phyloP scores from a whole-genome alignment of 2,113 vertebrate species.

The Nesogale talazaci region DNA sequence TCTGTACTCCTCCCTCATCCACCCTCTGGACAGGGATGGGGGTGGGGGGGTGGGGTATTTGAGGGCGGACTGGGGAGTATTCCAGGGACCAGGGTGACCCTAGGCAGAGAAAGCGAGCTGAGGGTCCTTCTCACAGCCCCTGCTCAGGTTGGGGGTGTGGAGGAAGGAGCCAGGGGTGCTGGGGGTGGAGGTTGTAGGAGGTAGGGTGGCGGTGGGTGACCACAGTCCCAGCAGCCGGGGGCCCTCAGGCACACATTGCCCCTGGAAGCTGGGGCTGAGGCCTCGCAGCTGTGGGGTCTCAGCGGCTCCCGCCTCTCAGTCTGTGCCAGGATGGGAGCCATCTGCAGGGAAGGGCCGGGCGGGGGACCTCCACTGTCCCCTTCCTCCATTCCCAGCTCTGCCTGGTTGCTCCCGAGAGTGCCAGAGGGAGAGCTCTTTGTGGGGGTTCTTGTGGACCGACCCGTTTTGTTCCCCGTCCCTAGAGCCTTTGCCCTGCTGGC shows the following conservation, averaged over 20 bases:
- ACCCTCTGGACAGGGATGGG: not conserved
- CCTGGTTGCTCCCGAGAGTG: not conserved
- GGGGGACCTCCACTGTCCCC: not conserved
- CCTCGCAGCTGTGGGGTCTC: conserved; percentile 64
- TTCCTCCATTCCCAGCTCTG: too few relatives aligned
- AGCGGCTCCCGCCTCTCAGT: not conserved
- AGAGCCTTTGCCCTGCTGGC: not conserved
- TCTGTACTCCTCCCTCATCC: too few relatives aligned
- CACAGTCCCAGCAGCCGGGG: conserved; percentile 29
- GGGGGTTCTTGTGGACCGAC: not conserved
- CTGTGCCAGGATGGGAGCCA: conserved; percentile 65
- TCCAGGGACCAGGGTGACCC: not conserved
- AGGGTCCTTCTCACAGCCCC: not conserved
- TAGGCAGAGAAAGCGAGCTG: not conserved
- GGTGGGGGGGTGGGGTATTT: not conserved
- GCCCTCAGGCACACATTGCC: not conserved
- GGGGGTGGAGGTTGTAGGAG: not conserved
- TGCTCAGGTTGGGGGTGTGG: not conserved
- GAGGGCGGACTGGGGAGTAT: not conserved
- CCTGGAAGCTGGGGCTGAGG: conserved; percentile 63
- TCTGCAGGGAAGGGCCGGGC: conserved; percentile 70
- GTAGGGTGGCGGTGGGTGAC: not conserved
- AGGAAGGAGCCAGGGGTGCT: not conserved
- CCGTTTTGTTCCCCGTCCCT: not conserved
- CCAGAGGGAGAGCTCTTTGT: not conserved